Base-by-base conservation (phyloP, 2,797 vertebrate genomes). In the Vireo griseus region DNA sequence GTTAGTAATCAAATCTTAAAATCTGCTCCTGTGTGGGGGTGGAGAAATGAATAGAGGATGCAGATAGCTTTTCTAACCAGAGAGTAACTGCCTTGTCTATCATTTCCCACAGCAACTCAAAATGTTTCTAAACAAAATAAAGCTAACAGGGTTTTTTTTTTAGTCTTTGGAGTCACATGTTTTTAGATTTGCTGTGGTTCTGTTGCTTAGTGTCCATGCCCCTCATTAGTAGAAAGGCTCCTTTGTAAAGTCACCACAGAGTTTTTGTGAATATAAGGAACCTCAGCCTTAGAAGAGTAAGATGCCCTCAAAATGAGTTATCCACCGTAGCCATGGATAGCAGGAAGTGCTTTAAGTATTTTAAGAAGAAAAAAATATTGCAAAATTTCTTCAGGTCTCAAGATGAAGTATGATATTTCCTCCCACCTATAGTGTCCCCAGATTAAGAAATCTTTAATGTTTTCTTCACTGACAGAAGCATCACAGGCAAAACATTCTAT, bases 81-180 rank as follows among this genome's bases (percentile, higher is more conserved):
- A 57, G 4, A 18, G 20, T 26, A 33, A 54, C 21, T 65, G 15
- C 5, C 14, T 54, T 51, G 8, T 73, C 44, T 59, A 25, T 54
- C 0, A 37, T 83, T 92, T 90, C 31, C 90, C 13, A 13, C 5
- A 63, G 24, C 18, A 80, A 42, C 8, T 73, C 44, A 74, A 83
- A 88, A 66, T 42, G 5, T 77, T 77, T 90, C 45, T 39, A 59
- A 71, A 45, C 9, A 79, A 86, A 80, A 25, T 24, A 79, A 88
- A 85, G 1, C 5, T 44, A 62, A 37, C 4, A 14, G 9, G 6
- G 0, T 5, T 9, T 47, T 5, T 9, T 47, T 73, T 74, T 84
- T 25, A 16, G 33, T 24, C 20, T 68, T 81, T 57, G n/a, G 13
- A 81, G 17, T 54, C 42, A 17, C 4, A 7, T 66, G 33, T 39